Base-by-base conservation (phyloP, 2,888 invertebrate species). In the Caradrina kadenii region DNA sequence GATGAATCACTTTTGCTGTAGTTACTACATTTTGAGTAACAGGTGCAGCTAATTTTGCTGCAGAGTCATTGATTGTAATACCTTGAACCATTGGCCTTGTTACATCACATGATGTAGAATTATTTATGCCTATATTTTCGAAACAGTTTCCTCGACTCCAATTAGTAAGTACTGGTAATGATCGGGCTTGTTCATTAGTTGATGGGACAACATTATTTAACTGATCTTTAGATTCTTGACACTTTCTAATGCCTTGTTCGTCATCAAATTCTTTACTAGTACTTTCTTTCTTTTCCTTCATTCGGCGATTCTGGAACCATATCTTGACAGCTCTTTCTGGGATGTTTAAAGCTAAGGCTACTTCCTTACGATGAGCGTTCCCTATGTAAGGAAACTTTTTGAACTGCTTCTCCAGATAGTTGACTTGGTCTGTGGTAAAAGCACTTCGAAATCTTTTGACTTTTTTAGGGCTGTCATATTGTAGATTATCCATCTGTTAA, bases 261-360 rank as follows among this genome's bases (percentile, higher is more conserved):
- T 86, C 81, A 62, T 88, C 85, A 50, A 76, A 63, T 76, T 91
- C 89, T 68, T 87, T 88, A 19, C 19, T 76, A 52, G n/a, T 42
- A 26, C 26, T 89, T 73, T 97, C 97, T 87, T 97, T 97, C 88
- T 97, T 97, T 86, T 96, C 95, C 80, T 97, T 97, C 98, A 98
- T 98, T 8, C 98, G 93, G 1, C 98, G 95, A 89, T 98, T 98
- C 89, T 98, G 98, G 87, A 98, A 98, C 98, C 98, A 98, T 67
- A 98, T 97, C 90, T 98, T 98, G 42, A 98, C 97, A 81, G 98
- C 97, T 65, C 97, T 94, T 86, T 98, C 98, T 0, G 97, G 95
- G 13, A 98, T 96, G 59, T 96, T 96, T 0, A 98, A 93, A 0
- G 92, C 83, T 0, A 94, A 89, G 0, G 98, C 97, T 88, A 98